These are phyloP conservation scores for Heliconius hortense DNA, from an alignment of 2,888 invertebrate species.

Conservation along the genomic window DNA sequence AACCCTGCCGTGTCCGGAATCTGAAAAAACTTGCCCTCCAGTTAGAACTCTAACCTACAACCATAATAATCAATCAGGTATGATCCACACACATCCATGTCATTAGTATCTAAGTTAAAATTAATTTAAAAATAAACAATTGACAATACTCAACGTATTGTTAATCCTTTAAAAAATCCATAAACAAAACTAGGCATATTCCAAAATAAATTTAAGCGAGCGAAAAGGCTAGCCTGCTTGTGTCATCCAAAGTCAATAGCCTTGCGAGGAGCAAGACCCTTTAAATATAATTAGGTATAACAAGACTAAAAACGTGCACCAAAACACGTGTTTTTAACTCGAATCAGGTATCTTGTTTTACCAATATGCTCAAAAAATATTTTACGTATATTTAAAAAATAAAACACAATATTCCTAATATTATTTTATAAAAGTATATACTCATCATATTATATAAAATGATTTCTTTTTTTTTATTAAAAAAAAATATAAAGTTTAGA, in stretches of 20 bases:
- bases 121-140: background rate
- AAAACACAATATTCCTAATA: background rate
- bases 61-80: background rate
- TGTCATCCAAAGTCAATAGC: constrained; percentile 24
- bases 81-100: background rate
- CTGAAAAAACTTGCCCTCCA: too few relatives aligned
- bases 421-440: background rate
- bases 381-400: background rate
- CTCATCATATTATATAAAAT: background rate
- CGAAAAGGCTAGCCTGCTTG: constrained; percentile 16
- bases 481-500: background rate
- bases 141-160: background rate
- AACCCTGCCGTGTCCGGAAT: too few relatives aligned
- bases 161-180: background rate
- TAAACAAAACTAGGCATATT: background rate
- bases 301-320: constrained; percentile 21
- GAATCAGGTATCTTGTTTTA: background rate
- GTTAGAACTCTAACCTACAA: too few relatives aligned
- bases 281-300: constrained; percentile 28
- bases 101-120: too few relatives aligned
- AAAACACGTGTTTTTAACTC: constrained; percentile 20
- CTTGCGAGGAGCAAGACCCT: constrained; percentile 26
- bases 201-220: constrained; percentile 1
- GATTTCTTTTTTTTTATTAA: background rate
- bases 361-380: background rate